Conservation (phyloP, 2,113 vertebrate genomes). For the Microcebus tavaratra region DNA sequence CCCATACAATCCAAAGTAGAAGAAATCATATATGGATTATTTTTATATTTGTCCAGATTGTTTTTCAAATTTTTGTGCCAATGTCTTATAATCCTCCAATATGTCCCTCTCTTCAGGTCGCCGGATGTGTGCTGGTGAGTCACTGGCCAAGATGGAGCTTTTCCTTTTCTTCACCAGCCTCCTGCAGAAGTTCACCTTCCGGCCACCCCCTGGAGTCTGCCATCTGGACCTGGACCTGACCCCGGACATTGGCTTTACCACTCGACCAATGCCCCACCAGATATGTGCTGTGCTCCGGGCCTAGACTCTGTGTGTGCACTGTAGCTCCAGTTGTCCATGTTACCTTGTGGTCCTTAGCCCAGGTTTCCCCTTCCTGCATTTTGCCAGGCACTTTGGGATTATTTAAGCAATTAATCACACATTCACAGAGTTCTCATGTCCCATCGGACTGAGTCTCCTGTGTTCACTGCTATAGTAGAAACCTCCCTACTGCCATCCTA, state of each 20-base stretch:
- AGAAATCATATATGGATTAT: neutral
- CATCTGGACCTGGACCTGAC: constrained; percentile 81
- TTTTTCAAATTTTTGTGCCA: neutral
- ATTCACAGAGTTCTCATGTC: neutral
- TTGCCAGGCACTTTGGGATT: neutral
- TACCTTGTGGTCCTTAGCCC: neutral
- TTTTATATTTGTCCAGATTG: neutral
- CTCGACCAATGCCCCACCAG: constrained; percentile 69
- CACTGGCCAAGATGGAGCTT: constrained; percentile 84
- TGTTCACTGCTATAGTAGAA: neutral
- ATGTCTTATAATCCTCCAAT: accelerated
- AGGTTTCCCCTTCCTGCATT: neutral
- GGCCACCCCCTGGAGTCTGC: constrained; percentile 76
- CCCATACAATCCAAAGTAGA: neutral
- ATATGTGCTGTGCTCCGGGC: constrained; percentile 63
- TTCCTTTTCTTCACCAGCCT: constrained; percentile 85
- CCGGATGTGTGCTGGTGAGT: constrained; percentile 78
- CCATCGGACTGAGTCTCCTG: neutral
- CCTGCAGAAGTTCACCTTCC: constrained; percentile 81
- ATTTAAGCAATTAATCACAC: neutral
- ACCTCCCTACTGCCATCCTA: neutral
- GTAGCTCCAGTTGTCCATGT: neutral
- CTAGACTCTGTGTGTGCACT: neutral
- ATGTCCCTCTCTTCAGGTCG: constrained; percentile 60
- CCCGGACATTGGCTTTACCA: constrained; percentile 57